Evolutionary conservation across 1,140 invertebrate genomes (phyloP).

Genomic region (Drosophila serrata): DNA sequence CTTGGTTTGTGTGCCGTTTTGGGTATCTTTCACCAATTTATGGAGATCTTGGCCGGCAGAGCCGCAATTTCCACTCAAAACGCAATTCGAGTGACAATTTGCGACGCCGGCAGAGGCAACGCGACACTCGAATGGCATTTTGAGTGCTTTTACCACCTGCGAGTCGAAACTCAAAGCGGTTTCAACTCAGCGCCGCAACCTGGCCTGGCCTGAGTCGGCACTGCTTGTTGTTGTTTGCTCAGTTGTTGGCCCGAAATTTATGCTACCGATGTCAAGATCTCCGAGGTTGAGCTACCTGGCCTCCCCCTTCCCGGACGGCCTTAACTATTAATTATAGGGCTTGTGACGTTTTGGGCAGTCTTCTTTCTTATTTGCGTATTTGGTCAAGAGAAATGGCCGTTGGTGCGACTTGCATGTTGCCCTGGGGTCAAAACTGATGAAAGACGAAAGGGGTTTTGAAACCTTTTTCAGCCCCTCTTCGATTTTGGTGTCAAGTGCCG

Average conservation of each 20-base stretch:
- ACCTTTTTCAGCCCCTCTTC: constrained; percentile 6
- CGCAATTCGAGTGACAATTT: constrained; percentile 70
- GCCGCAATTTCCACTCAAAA: constrained; percentile 70
- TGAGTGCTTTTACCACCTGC: constrained; percentile 49
- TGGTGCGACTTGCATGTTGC: constrained; percentile 26
- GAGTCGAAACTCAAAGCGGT: constrained; percentile 28
- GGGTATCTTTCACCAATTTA: constrained; percentile 83
- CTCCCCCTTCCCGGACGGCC: constrained; percentile 28
- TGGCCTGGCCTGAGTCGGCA: constrained; percentile 4
- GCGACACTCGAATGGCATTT: constrained; percentile 71
- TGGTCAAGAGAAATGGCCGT: constrained; percentile 56
- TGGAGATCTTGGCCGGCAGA: constrained; percentile 74
- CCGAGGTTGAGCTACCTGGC: constrained; percentile 41
- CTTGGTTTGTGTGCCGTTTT: constrained; percentile 68
- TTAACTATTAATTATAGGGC: constrained; percentile 66
- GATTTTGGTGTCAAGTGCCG: constrained; percentile 61
- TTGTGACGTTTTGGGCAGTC: constrained; percentile 27
- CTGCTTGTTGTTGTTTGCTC: constrained; percentile 54
- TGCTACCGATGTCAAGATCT: constrained; percentile 45
- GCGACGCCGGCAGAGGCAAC: constrained; percentile 26
- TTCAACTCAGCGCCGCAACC: constrained; percentile 5
- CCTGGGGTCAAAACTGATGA: constrained; percentile 63
- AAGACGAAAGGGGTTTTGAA: constrained; percentile 34
- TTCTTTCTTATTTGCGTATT: constrained; percentile 57
- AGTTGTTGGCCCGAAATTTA: constrained; percentile 62